Percentiles rank a stretch among this genome's conserved stretches.
Evolutionary conservation across 2,888 invertebrate genomes (phyloP).

Genomic region (Belgica antarctica): DNA sequence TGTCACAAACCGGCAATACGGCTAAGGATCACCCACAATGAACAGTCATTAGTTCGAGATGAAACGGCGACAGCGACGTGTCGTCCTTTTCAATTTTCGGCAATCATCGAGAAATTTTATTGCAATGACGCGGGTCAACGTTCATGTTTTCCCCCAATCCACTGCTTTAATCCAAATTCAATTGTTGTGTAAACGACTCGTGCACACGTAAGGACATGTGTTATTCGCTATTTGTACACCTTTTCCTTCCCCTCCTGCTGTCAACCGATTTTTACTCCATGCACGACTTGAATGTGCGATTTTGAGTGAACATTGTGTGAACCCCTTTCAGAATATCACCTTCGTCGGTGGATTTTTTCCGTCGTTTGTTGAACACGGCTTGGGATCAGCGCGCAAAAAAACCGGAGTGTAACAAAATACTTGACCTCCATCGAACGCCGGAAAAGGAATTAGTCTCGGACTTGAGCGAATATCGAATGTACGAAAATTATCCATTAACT

Average conservation of each 20-base stretch:
- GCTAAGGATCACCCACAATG: conserved; percentile 29
- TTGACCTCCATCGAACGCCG: conserved; percentile 14
- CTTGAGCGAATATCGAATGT: neutral
- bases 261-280: too few species aligned
- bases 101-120: neutral
- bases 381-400: neutral
- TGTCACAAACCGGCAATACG: neutral
- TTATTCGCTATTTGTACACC: neutral
- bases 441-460: conserved; percentile 2
- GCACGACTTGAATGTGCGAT: neutral
- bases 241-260: too few species aligned
- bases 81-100: conserved; percentile 36
- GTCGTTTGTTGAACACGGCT: neutral
- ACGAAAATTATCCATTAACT: neutral
- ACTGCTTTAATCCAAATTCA: conserved; percentile 5
- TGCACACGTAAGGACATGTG: neutral
- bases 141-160: neutral
- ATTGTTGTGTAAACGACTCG: conserved; percentile 18
- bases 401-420: neutral
- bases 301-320: neutral
- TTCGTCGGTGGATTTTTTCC: neutral
- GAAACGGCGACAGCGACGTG: conserved; percentile 14
- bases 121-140: conserved; percentile 1
- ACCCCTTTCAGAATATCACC: neutral
- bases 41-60: conserved; percentile 41